Conservation (phyloP, 2,113 vertebrate genomes). For the Misgurnus mizolepis region DNA sequence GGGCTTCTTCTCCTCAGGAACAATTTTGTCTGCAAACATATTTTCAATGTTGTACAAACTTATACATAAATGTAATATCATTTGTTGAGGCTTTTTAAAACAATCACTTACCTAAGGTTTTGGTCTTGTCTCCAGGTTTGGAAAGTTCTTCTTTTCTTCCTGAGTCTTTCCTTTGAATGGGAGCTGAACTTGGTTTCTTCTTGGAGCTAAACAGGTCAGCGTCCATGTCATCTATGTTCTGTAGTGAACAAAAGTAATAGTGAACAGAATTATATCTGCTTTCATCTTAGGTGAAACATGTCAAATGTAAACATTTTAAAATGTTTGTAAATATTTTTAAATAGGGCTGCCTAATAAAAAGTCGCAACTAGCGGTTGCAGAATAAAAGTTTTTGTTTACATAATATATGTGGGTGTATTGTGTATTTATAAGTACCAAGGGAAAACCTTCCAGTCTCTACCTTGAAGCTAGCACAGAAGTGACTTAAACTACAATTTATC, state of each 20-base stretch:
- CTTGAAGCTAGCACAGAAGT: too few relatives aligned
- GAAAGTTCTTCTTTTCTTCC: slow-evolving; percentile 54
- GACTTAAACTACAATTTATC: too few relatives aligned
- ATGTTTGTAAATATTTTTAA: too few relatives aligned
- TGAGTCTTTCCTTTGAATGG: slow-evolving; percentile 62
- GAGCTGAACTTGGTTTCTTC: slow-evolving; percentile 67
- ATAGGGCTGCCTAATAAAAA: too few relatives aligned
- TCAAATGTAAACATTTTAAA: too few relatives aligned
- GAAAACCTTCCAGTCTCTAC: too few relatives aligned
- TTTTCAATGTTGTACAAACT: not conserved
- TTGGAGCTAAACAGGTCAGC: slow-evolving; percentile 76
- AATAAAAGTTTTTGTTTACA: too few relatives aligned
- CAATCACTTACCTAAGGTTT: slow-evolving; percentile 59
- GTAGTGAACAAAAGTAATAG: slow-evolving; percentile 3
- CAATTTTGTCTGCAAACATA: slow-evolving; percentile 57
- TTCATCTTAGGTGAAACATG: not conserved
- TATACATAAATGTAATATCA: not conserved
- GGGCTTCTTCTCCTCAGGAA: slow-evolving; percentile 62
- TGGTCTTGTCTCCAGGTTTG: slow-evolving; percentile 26
- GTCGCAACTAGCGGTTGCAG: too few relatives aligned
- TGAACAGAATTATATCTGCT: too few relatives aligned
- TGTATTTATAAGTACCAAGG: too few relatives aligned
- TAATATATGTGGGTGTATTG: too few relatives aligned
- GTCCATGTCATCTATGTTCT: slow-evolving; percentile 87
- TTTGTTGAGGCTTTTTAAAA: not conserved